A percentile compares a stretch with the other conserved stretches of the same genome.
Conservation (phyloP, 2,113 vertebrate genomes). For the Equus przewalskii region DNA sequence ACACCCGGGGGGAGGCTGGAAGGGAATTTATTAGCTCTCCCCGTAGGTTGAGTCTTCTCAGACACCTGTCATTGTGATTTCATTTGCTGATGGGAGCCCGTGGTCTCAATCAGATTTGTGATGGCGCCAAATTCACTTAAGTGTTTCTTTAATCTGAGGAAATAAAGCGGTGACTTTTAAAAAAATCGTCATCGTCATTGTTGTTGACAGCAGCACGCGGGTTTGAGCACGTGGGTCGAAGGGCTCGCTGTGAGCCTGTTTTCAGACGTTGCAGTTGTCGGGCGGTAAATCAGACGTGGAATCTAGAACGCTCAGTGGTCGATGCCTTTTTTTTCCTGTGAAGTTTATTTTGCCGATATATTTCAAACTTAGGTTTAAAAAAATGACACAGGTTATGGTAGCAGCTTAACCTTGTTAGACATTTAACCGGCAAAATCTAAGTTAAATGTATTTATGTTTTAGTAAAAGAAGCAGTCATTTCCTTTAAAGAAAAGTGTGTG, state of each 20-base stretch:
- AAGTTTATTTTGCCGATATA: not conserved
- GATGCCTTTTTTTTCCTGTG: not conserved
- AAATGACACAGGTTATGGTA: not conserved
- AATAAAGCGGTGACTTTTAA: conserved; percentile 12
- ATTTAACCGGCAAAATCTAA: conserved; percentile 52
- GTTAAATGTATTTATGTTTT: conserved; percentile 28
- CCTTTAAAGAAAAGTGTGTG: not conserved
- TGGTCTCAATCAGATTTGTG: not conserved
- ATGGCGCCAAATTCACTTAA: not conserved
- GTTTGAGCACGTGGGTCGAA: conserved; percentile 7
- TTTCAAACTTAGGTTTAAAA: conserved; percentile 58
- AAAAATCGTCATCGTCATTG: conserved; percentile 25
- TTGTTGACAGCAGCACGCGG: conserved; percentile 67
- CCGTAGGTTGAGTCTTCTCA: conserved; percentile 32
- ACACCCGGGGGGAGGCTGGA: not conserved
- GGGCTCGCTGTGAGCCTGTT: conserved; percentile 59
- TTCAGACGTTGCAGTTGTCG: conserved; percentile 76
- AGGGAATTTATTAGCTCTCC: not conserved
- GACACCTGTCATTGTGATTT: conserved; percentile 50
- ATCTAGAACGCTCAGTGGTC: conserved; percentile 51
- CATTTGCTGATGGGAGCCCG: not conserved
- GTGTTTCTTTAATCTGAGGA: not conserved
- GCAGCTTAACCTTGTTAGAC: conserved; percentile 13
- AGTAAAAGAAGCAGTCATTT: conserved; percentile 32
- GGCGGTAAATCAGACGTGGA: conserved; percentile 74